Evolutionary conservation across 2,113 vertebrate genomes (phyloP).

Genomic region (Cyprichromis sp.): DNA sequence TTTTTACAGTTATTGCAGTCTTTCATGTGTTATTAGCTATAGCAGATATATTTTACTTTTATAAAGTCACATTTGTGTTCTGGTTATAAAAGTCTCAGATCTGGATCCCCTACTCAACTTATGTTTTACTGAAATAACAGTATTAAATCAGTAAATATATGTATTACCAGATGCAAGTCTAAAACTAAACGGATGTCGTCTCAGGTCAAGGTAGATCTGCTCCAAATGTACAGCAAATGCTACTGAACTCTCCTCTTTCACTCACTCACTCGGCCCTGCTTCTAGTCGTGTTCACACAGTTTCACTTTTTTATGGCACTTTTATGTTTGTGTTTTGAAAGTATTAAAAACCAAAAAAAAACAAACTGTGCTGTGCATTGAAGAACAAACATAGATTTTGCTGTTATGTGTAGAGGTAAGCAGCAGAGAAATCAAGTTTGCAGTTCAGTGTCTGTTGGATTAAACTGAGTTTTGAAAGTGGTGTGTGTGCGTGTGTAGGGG

Average conservation of each 20-base stretch:
- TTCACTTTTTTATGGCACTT: slow-evolving; percentile 39
- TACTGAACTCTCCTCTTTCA: slow-evolving; percentile 5
- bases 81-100: neutral
- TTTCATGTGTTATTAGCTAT: neutral
- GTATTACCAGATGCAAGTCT: neutral
- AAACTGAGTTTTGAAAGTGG: neutral
- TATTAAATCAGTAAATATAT: neutral
- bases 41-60: neutral
- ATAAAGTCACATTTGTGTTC: neutral
- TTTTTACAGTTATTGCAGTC: neutral
- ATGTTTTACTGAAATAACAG: neutral
- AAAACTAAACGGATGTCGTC: neutral
- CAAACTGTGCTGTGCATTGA: neutral
- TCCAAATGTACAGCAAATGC: slow-evolving; percentile 11
- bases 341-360: neutral
- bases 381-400: neutral
- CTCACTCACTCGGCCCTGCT: neutral
- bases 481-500: neutral
- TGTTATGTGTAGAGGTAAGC: neutral
- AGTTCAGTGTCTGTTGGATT: neutral
- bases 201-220: slow-evolving; percentile 7
- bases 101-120: neutral
- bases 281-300: neutral
- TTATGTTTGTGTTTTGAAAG: slow-evolving; percentile 31
- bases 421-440: neutral